Evolutionary conservation across 2,888 invertebrate species (phyloP).

Genomic region (Platycheirus albimanus): DNA sequence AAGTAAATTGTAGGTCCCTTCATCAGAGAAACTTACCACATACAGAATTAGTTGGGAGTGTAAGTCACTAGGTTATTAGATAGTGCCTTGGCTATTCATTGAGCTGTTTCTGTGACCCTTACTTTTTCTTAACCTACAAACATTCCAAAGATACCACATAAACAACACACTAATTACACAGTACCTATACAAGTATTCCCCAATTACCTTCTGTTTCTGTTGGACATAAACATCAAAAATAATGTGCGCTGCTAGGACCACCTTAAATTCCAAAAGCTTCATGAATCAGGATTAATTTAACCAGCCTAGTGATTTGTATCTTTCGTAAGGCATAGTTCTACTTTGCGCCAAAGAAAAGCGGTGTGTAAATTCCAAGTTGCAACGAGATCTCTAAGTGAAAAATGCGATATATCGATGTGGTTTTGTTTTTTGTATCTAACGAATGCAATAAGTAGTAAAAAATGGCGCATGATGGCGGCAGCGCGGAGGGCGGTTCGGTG

Average conservation of each 20-base stretch:
- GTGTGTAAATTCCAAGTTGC: constrained; percentile 18
- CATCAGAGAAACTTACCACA: too few relatives aligned
- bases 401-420: constrained; percentile 29
- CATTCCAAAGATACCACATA: constrained; percentile 35
- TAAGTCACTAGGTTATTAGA: too few relatives aligned
- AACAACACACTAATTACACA: constrained; percentile 50
- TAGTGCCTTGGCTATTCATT: too few relatives aligned
- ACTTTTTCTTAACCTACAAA: constrained; percentile 35
- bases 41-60: too few relatives aligned
- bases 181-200: constrained; percentile 14
- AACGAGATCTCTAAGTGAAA: constrained; percentile 47
- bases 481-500: too few relatives aligned
- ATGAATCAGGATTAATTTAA: constrained; percentile 70
- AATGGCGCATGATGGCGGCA: background rate
- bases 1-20: too few relatives aligned
- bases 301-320: constrained; percentile 71
- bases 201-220: constrained; percentile 47
- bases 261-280: constrained; percentile 58
- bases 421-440: constrained; percentile 16
- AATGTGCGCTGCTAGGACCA: background rate
- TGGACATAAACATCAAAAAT: constrained; percentile 2
- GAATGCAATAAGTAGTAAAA: background rate
- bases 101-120: too few relatives aligned
- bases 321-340: constrained; percentile 50
- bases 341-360: constrained; percentile 24